Evolutionary conservation across 1,140 invertebrate species (phyloP).

Genomic region (Pemphigus obesinymphae): DNA sequence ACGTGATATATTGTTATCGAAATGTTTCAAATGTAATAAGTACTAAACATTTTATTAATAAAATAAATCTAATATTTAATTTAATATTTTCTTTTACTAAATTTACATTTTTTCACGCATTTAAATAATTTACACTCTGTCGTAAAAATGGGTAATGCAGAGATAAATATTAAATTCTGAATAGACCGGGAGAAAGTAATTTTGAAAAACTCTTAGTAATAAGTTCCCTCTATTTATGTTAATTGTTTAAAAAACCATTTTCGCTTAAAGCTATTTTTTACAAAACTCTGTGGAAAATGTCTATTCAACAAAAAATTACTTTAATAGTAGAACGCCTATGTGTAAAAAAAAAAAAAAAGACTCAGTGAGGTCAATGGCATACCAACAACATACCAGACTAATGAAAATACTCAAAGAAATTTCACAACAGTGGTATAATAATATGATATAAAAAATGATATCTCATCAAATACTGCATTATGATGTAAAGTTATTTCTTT

Average conservation of each 20-base stretch:
- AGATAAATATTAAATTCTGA: background rate
- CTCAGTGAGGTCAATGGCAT: no score
- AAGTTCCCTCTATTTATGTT: no score
- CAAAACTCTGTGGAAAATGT: background rate
- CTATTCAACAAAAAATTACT: background rate
- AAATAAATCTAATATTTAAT: conserved; percentile 1
- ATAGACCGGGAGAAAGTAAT: background rate
- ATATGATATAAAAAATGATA: no score
- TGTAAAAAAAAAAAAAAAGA: background rate
- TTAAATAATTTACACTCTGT: background rate
- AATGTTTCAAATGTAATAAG: conserved; percentile 9
- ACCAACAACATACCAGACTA: no score
- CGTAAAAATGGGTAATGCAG: background rate
- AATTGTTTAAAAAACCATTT: background rate
- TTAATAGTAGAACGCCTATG: background rate
- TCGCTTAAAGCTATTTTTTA: background rate
- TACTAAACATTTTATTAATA: background rate
- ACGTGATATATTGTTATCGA: background rate
- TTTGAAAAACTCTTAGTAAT: background rate
- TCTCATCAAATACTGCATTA: no score
- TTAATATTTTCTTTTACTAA: background rate
- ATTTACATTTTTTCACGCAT: background rate
- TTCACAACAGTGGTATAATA: no score
- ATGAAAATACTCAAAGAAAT: no score
- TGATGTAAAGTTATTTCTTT: no score